Percentiles rank a stretch among this genome's conserved stretches.
Evolutionary conservation across 2,797 vertebrate genomes (phyloP).

Genomic region (Helicolenus hilgendorfi): DNA sequence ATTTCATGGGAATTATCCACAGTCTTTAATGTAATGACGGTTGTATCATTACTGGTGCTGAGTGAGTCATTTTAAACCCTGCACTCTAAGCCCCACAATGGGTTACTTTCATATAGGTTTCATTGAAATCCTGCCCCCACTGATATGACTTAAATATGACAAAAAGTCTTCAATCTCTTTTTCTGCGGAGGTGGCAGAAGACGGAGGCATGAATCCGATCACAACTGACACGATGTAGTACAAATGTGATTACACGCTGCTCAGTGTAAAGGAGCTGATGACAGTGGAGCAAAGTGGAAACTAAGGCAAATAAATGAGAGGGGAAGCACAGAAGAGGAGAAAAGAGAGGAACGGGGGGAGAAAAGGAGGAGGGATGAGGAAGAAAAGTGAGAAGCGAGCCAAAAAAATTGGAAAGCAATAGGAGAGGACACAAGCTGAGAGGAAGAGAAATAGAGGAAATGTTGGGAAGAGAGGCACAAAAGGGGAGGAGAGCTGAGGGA

Average conservation of each 20-base stretch:
- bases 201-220: conserved; percentile 78
- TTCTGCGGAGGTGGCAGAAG: conserved; percentile 79
- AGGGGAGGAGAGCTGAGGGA: background rate
- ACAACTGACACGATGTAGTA: conserved; percentile 81
- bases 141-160: conserved; percentile 71
- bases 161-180: conserved; percentile 76
- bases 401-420: conserved; percentile 38
- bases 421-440: conserved; percentile 26
- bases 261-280: conserved; percentile 64
- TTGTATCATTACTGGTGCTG: conserved; percentile 60
- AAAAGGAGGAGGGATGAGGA: conserved; percentile 6
- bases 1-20: conserved; percentile 61
- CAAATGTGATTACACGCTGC: conserved; percentile 84
- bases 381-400: background rate
- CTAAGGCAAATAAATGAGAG: conserved; percentile 57
- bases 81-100: conserved; percentile 45
- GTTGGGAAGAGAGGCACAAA: background rate
- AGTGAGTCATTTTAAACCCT: conserved; percentile 70
- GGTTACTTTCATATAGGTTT: conserved; percentile 55
- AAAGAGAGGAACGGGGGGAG: background rate
- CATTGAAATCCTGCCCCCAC: conserved; percentile 65
- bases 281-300: conserved; percentile 48
- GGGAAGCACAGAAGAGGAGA: background rate
- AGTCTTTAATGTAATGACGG: conserved; percentile 62
- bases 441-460: conserved; percentile 15